Evolutionary conservation across 2,797 vertebrate species (phyloP).

Genomic region (Arnoldichthys spilopterus): DNA sequence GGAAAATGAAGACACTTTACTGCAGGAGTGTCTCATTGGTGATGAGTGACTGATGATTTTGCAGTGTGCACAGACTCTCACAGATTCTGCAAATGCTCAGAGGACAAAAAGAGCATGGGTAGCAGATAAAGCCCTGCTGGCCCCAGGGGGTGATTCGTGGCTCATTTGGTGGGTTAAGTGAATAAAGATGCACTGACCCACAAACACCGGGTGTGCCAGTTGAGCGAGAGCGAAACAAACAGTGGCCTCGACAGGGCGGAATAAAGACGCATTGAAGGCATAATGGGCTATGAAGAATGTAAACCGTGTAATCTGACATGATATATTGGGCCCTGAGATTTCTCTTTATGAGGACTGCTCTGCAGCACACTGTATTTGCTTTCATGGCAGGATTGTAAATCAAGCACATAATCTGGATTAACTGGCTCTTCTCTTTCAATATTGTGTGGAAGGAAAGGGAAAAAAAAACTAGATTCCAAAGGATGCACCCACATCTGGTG

Average conservation of each 20-base stretch:
- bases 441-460: not conserved
- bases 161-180: conserved; percentile 48
- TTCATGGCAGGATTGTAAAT: conserved; percentile 48
- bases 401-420: conserved; percentile 50
- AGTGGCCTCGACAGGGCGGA: conserved; percentile 30
- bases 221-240: conserved; percentile 30
- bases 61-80: conserved; percentile 46
- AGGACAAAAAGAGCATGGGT: conserved; percentile 51
- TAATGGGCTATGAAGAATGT: conserved; percentile 50
- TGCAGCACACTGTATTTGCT: conserved; percentile 38
- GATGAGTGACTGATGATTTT: conserved; percentile 58
- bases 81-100: conserved; percentile 60
- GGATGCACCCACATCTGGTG: conserved; percentile 9
- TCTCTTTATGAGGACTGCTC: conserved; percentile 14
- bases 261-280: conserved; percentile 45
- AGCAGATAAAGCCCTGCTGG: conserved; percentile 52
- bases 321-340: conserved; percentile 45
- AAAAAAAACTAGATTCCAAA: conserved; percentile 4
- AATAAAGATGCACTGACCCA: conserved; percentile 54
- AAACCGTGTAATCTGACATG: conserved; percentile 46
- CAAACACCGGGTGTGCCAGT: conserved; percentile 25
- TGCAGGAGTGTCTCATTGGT: conserved; percentile 55
- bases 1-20: conserved; percentile 45
- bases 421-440: conserved; percentile 37
- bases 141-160: conserved; percentile 52